These are phyloP conservation scores for Leptobrachium leishanense DNA, from an alignment of 2,113 vertebrate species.

Conservation along the genomic window DNA sequence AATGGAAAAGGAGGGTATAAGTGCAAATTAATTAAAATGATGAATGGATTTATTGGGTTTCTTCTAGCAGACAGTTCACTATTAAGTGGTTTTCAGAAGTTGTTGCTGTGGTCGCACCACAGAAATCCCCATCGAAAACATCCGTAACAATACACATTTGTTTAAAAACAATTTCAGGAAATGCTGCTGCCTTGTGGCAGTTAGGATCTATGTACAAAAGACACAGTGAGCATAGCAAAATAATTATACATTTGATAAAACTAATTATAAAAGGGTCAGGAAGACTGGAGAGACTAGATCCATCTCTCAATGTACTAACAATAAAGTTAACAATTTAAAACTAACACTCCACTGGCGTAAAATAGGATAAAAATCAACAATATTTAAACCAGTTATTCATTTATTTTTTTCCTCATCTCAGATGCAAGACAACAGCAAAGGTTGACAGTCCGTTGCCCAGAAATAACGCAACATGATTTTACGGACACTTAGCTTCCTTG, in stretches of 20 bases:
- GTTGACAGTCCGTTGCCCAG: conserved; percentile 33
- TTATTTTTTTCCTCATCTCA: conserved; percentile 35
- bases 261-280: conserved; percentile 73
- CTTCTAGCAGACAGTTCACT: conserved; percentile 62
- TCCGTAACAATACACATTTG: conserved; percentile 79
- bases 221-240: conserved; percentile 81
- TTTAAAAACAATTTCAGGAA: conserved; percentile 78
- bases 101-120: conserved; percentile 42
- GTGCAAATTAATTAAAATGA: conserved; percentile 9
- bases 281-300: conserved; percentile 68
- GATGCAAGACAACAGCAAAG: conserved; percentile 47
- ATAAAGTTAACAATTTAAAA: conserved; percentile 1
- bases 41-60: conserved; percentile 51
- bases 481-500: conserved; percentile 39
- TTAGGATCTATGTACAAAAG: conserved; percentile 80
- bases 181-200: conserved; percentile 75
- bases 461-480: conserved; percentile 41
- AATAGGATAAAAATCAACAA: conserved; percentile 42
- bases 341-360: conserved; percentile 2
- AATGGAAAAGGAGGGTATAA: conserved; percentile 21
- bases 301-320: conserved; percentile 18
- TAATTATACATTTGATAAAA: conserved; percentile 78
- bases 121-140: conserved; percentile 74
- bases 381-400: conserved; percentile 34
- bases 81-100: conserved; percentile 74